Base-by-base conservation (phyloP, 2,888 invertebrate genomes). In the Tetropium fuscum region DNA sequence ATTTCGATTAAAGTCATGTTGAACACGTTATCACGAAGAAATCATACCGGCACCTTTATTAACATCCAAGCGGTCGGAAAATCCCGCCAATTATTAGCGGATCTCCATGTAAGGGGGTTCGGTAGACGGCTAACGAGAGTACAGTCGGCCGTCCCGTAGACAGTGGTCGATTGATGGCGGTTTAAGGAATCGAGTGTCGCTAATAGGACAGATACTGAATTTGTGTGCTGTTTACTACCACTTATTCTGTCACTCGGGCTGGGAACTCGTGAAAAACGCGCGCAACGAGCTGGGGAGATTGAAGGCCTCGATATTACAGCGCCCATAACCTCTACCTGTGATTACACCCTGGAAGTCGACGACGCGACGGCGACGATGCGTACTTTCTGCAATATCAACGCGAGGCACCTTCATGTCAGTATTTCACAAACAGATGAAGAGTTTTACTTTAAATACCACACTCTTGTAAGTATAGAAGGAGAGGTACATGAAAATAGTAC, bases 1-100 rank as follows among this genome's bases (percentile, higher is more conserved):
- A 78, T 78, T 78, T 78, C 75, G 78, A 78, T 78, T 77, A 78
- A 77, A 77, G 74, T 75, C 74, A 72, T 74, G 76, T 76, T 72
- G 74, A 74, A 74, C 75, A 74, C 70, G 74, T 76, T 64, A 66
- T 48, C 56, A 48, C 8, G 20, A 22, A 44, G 40, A 45, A 58
- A 38, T 53, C 51, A 58, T 45, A 25, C 25, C 36, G 45, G 11
- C 53, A 53, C 41, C 58, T 38, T 36, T 40, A 22, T 32, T 45
- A 45, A 38, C 40, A 27, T 20, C 5, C 16, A 38, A 34, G 22
- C 20, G 20, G 4, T 4, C 18, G 27, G 49, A 32, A 45, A 59
- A 58, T 43, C 44, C 40, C 36, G 48, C 59, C 63, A 65, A 65
- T 64, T 64, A 68, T 49, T 56, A 51, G 30, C 49, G 53, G 54